Conservation (phyloP, 2,888 invertebrate species). For the Parnassius orleans region DNA sequence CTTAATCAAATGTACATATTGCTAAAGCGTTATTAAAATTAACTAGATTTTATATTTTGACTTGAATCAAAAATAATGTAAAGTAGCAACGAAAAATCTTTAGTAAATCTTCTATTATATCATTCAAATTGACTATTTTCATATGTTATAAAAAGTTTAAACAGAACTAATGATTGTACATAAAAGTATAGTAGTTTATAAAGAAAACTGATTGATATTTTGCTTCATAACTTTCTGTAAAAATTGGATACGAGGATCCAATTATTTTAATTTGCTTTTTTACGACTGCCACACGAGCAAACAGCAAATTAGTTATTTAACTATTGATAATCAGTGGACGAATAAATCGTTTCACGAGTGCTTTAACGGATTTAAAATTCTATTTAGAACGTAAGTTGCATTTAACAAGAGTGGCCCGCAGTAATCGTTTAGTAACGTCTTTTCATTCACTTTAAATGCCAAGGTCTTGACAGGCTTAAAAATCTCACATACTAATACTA, state of each 20-base stretch:
- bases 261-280: constrained; percentile 17
- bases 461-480: constrained; percentile 48
- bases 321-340: constrained; percentile 26
- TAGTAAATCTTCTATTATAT: not conserved
- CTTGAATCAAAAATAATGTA: too few species aligned
- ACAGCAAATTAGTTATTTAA: constrained; percentile 6
- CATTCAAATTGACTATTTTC: not conserved
- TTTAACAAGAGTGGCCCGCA: constrained; percentile 34
- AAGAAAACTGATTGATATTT: too few species aligned
- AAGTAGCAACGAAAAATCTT: too few species aligned
- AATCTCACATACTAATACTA: constrained; percentile 24
- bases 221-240: too few species aligned
- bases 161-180: not conserved
- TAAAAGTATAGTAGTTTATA: too few species aligned
- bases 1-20: too few species aligned
- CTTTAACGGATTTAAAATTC: constrained; percentile 40
- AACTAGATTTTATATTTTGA: too few species aligned
- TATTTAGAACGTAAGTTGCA: constrained; percentile 38
- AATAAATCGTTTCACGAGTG: constrained; percentile 27
- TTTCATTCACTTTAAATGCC: constrained; percentile 62
- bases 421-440: constrained; percentile 50
- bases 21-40: too few species aligned
- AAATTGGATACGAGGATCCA: too few species aligned
- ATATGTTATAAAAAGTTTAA: not conserved
- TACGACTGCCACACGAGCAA: constrained; percentile 21